Conservation (phyloP, 2,113 vertebrate species). For the Callipepla squamata region DNA sequence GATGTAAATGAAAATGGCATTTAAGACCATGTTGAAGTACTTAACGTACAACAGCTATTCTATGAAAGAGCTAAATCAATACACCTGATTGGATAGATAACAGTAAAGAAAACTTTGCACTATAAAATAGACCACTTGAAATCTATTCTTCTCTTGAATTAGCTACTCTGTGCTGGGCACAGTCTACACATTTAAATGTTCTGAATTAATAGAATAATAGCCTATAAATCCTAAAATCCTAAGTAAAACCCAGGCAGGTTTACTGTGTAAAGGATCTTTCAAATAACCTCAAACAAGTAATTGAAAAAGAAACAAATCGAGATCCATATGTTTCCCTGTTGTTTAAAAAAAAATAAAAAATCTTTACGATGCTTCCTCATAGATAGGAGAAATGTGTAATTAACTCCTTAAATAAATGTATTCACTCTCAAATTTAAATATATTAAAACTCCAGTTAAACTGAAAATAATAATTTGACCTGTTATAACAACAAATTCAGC, state of each 20-base stretch:
- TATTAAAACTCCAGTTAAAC: neutral
- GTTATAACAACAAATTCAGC: neutral
- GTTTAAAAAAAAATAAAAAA: neutral
- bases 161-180: neutral
- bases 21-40: neutral
- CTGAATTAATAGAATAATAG: neutral
- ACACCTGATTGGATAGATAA: neutral
- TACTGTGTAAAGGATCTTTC: neutral
- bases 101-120: neutral
- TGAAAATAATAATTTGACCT: neutral
- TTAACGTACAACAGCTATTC: neutral
- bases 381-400: neutral
- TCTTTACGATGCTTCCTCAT: neutral
- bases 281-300: rapidly evolving
- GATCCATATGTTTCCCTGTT: neutral
- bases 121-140: neutral
- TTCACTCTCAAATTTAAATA: neutral
- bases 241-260: neutral
- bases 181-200: neutral
- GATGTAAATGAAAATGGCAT: neutral
- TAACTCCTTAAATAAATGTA: neutral
- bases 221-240: neutral
- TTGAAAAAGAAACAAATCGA: neutral
- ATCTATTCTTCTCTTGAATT: neutral
- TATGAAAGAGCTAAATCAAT: neutral